Evolutionary conservation across 2,797 vertebrate species (phyloP).

Genomic region (Pipistrellus nathusii): DNA sequence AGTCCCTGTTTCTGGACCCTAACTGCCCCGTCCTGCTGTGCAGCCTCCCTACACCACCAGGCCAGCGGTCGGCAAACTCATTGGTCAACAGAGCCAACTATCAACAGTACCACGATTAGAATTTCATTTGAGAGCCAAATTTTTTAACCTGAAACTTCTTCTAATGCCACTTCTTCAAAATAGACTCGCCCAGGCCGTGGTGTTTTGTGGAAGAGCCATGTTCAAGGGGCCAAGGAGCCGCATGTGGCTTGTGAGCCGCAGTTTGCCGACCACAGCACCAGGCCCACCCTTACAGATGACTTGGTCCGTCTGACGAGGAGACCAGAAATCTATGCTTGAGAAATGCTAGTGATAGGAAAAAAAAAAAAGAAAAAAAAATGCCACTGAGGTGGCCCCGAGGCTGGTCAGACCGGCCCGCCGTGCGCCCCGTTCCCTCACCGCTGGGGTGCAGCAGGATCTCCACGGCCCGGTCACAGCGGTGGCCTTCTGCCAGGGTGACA

Average conservation of each 20-base stretch:
- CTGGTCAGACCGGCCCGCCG: neutral
- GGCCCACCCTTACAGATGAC: neutral
- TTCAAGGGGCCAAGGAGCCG: too few relatives aligned
- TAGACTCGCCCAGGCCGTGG: too few relatives aligned
- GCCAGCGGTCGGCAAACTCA: too few relatives aligned
- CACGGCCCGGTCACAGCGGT: constrained; percentile 93
- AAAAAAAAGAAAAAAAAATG: too few relatives aligned
- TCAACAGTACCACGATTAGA: too few relatives aligned
- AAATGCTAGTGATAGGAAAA: neutral
- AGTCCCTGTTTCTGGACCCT: neutral
- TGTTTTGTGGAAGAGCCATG: too few relatives aligned
- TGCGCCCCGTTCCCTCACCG: constrained; percentile 88
- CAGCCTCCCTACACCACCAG: neutral
- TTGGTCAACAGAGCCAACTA: too few relatives aligned
- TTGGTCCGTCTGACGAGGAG: neutral
- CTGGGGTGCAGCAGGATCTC: constrained; percentile 97
- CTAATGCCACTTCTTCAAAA: too few relatives aligned
- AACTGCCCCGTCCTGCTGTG: neutral
- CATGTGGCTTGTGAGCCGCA: too few relatives aligned
- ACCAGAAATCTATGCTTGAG: neutral
- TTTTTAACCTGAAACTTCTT: too few relatives aligned
- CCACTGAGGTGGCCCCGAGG: neutral
- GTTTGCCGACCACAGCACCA: too few relatives aligned
- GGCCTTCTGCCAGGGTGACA: constrained; percentile 96
- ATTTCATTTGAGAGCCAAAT: too few relatives aligned